Percentiles rank a stretch among this genome's conserved stretches.
These are phyloP conservation scores for Rhynchophorus ferrugineus DNA, from an alignment of 1,140 invertebrate genomes.

Conservation along the genomic window DNA sequence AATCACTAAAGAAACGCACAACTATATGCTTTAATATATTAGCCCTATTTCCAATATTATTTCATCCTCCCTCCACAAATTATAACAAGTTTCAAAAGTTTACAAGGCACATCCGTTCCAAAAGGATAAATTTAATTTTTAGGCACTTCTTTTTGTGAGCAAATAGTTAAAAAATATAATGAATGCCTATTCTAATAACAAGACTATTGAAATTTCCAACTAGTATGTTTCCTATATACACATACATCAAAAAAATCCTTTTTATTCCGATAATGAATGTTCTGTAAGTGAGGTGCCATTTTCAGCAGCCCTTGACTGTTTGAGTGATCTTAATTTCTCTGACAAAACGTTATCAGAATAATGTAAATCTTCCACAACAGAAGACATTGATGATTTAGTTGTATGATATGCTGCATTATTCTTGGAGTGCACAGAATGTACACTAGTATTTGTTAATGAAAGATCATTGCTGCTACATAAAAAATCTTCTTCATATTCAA, in stretches of 20 bases:
- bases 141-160: not conserved
- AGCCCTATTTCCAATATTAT: too few relatives aligned
- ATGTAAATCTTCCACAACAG: constrained; percentile 4
- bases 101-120: not conserved
- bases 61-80: too few relatives aligned
- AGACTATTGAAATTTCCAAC: too few relatives aligned
- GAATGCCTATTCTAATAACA: too few relatives aligned
- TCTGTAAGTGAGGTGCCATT: not conserved
- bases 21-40: too few relatives aligned
- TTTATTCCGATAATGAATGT: not conserved
- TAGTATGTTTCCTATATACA: too few relatives aligned
- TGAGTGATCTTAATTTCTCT: not conserved
- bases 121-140: not conserved
- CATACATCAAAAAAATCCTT: too few relatives aligned
- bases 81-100: too few relatives aligned
- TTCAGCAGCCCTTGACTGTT: not conserved
- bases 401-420: not conserved
- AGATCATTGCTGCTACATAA: constrained; percentile 27
- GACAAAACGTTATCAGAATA: not conserved
- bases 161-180: too few relatives aligned
- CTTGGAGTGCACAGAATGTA: constrained; percentile 6
- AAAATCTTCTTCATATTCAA: constrained; percentile 36
- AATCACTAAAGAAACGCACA: too few relatives aligned
- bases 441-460: constrained; percentile 3
- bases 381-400: not conserved